phyloP scores from a whole-genome alignment of 2,113 vertebrate species.

The Meles meles region DNA sequence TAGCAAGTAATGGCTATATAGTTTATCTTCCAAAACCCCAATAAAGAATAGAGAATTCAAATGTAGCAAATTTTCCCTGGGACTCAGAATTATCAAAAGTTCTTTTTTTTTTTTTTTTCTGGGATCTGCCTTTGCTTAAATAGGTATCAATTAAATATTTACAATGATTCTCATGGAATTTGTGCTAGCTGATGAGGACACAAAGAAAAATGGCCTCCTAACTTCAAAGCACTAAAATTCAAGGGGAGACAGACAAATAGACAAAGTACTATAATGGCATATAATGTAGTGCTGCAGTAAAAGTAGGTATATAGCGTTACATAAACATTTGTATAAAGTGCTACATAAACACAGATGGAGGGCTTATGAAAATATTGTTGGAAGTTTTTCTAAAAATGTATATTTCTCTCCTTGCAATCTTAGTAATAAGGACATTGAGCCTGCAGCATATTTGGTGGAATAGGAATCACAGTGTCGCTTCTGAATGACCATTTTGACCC shows the following conservation, averaged over 20 bases:
- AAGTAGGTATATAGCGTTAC: neutral
- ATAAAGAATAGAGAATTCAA: neutral
- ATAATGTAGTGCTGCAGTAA: neutral
- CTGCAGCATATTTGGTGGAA: neutral
- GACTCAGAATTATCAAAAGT: neutral
- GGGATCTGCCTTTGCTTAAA: neutral
- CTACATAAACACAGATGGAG: neutral
- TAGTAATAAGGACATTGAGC: neutral
- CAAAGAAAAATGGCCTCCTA: neutral
- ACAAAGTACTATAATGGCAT: neutral
- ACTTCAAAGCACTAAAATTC: neutral
- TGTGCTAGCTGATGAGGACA: neutral
- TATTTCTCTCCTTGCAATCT: neutral
- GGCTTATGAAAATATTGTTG: neutral
- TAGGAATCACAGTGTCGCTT: neutral
- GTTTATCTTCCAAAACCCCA: neutral
- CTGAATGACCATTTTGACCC: neutral
- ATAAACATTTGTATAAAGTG: neutral
- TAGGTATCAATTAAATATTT: neutral
- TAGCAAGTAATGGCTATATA: neutral
- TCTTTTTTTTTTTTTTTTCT: accelerated
- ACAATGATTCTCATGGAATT: neutral
- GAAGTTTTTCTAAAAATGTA: neutral
- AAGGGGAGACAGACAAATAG: neutral
- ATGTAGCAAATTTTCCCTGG: neutral